Evolutionary conservation across 2,113 vertebrate species (phyloP).

Genomic region (Hippocampus abdominalis): DNA sequence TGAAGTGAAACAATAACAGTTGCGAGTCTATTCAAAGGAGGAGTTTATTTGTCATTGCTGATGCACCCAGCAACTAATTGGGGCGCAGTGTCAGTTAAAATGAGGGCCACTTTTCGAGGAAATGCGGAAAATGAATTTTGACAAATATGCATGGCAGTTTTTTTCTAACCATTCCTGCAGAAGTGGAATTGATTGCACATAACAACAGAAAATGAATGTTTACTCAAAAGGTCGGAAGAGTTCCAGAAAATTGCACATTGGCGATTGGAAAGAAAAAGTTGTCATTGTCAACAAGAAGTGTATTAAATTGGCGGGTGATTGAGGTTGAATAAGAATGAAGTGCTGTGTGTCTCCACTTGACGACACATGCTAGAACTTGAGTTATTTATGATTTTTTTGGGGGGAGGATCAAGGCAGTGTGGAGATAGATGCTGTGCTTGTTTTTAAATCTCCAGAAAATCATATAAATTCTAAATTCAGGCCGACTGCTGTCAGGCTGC

Average conservation of each 20-base stretch:
- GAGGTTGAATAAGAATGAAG: background rate
- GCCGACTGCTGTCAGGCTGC: too few relatives aligned
- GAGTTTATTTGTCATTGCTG: background rate
- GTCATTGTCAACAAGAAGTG: constrained; percentile 1
- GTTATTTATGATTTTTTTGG: background rate
- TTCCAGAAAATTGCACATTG: background rate
- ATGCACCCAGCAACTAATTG: background rate
- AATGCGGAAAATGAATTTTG: background rate
- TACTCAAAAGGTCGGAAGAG: background rate
- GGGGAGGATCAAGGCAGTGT: background rate
- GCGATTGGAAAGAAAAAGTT: background rate
- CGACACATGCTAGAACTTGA: background rate
- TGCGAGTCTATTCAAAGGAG: too few relatives aligned
- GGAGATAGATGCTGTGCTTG: background rate
- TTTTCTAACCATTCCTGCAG: background rate
- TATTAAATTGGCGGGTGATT: background rate
- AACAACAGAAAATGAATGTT: constrained; percentile 3
- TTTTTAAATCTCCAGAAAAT: background rate
- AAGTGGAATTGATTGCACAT: background rate
- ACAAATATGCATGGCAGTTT: background rate
- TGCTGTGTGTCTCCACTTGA: background rate
- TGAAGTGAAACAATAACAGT: background rate
- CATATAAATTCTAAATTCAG: background rate
- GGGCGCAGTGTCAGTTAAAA: background rate
- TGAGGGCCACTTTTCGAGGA: background rate